Conservation (phyloP, 2,113 vertebrate genomes). For the Erythrocebus patas region DNA sequence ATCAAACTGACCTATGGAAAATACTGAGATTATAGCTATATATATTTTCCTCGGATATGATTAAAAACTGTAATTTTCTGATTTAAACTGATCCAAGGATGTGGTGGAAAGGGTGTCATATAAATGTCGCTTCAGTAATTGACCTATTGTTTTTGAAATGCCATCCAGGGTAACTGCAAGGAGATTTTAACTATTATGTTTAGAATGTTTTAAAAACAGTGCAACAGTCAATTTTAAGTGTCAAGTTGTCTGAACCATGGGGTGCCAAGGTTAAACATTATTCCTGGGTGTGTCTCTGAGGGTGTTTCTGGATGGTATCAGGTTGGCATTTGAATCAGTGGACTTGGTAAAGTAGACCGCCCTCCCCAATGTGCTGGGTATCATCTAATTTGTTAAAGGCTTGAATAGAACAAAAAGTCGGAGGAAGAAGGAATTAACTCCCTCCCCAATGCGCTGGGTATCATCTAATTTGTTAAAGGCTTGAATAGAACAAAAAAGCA, state of each 20-base stretch:
- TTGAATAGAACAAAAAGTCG: background rate
- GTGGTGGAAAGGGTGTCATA: background rate
- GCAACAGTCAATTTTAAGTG: background rate
- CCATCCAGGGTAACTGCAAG: background rate
- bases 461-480: background rate
- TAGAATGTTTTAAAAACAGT: background rate
- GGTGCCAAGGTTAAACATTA: background rate
- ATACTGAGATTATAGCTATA: background rate
- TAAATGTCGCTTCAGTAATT: background rate
- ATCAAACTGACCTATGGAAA: background rate
- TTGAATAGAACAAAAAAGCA: background rate
- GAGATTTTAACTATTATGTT: background rate
- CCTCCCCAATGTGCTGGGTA: background rate
- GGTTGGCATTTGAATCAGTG: background rate
- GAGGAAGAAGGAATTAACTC: background rate
- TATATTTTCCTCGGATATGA: background rate
- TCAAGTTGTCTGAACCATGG: background rate
- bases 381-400: background rate
- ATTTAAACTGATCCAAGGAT: background rate
- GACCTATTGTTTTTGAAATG: background rate
- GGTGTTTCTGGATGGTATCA: background rate
- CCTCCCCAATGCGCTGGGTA: background rate
- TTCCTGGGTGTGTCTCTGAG: background rate
- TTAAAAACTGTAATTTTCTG: background rate
- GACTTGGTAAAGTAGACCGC: background rate